Evolutionary conservation across 2,888 invertebrate species (phyloP).

Genomic region (Drosophila aldrichi): DNA sequence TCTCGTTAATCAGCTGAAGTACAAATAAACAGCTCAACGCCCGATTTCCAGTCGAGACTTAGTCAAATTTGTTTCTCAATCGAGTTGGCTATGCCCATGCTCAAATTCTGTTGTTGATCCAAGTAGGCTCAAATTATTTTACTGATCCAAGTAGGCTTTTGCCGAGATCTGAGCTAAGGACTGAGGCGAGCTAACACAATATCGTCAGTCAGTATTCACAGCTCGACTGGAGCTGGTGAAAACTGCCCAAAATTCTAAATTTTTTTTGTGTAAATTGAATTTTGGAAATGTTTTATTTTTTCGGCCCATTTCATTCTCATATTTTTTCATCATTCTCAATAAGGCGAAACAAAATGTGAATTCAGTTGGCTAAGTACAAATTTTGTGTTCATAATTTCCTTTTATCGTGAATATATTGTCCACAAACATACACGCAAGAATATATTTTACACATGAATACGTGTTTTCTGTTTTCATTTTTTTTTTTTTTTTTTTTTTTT

Average conservation of each 20-base stretch:
- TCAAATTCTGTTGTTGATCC: no score
- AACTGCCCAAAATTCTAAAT: slow-evolving; percentile 23
- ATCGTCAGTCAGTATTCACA: slow-evolving; percentile 13
- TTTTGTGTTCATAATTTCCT: background rate
- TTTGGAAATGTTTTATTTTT: background rate
- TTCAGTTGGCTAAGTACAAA: no score
- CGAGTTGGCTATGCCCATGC: background rate
- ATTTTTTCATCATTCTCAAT: background rate
- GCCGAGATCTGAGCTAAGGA: background rate
- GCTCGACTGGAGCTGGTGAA: slow-evolving; percentile 4
- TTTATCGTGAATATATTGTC: background rate
- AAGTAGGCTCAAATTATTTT: background rate
- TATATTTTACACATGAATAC: no score
- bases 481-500: no score
- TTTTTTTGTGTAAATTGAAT: background rate
- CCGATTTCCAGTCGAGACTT: background rate
- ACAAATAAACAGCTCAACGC: slow-evolving; percentile 20
- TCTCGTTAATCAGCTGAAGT: slow-evolving; percentile 63
- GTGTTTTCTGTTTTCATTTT: no score
- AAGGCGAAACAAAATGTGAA: background rate
- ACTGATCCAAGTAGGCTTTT: slow-evolving; percentile 8
- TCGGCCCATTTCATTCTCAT: background rate
- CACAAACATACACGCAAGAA: background rate
- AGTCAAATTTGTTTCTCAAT: background rate
- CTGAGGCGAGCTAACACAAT: background rate